Evolutionary conservation across 1,140 invertebrate species (phyloP), one percentile per base, ranked within the genome.

Genomic region (Diprion similis): DNA sequence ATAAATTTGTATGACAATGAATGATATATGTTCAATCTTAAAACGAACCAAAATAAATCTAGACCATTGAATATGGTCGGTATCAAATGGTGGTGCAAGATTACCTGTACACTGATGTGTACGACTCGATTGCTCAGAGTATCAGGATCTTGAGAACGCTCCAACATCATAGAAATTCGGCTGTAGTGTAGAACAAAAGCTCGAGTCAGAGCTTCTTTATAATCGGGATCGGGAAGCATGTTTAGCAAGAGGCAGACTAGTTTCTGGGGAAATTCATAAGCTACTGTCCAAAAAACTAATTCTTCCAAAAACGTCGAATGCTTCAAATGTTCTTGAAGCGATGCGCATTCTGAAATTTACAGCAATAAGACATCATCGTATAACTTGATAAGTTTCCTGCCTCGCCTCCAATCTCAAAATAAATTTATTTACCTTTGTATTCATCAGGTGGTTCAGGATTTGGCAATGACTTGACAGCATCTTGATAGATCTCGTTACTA

Each of bases 281-380:
- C 96, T 37, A 99, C 96, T 18, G 96, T 98, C 97, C 98, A 99
- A 89, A 99, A 99, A 77, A 99, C 95, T 71, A 99, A 91, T 89
- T 99, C 97, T 86, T 99, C 97, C 18, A 99, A 89, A 78, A 99
- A 94, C 0, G 95, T 98, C 68, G 91, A 92, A 87, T 99, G 97
- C 24, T 93, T 90, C 6, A 98, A 87, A 9, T 92, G 91, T 75
- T 94, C 92, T 82, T 94, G 93, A 37, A 97, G 85, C 1, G 95
- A 94, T n/a, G 94, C 93, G 80, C 95, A 92, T 87, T 96, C 94
- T 87, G 70, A 70, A 75, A 78, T 68, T 68, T 15, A 17, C 13
- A 15, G 17, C 47, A 82, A 72, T 87, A 86, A 75, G 72, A 71
- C 77, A 80, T 59, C 74, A 48, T 37, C 10, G 24, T 37, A 37